Conservation (phyloP, 2,797 vertebrate species). For the Vultur gryphus region DNA sequence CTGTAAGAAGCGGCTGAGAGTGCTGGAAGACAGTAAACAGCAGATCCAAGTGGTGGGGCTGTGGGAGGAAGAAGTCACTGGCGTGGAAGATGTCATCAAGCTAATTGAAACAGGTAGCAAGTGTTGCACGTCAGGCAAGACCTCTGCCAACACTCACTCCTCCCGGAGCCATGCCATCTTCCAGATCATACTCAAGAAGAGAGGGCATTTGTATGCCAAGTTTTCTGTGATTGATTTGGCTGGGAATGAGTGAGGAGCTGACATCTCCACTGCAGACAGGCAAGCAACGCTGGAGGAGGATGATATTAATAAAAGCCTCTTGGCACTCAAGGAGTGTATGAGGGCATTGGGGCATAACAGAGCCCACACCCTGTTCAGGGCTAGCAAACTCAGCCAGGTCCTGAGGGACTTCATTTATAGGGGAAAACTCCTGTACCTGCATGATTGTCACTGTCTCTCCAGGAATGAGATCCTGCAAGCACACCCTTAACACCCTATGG, state of each 20-base stretch:
- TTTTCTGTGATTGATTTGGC: slow-evolving; percentile 87
- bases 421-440: slow-evolving; percentile 88
- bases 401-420: slow-evolving; percentile 88
- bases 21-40: slow-evolving; percentile 85
- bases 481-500: slow-evolving; percentile 84
- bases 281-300: slow-evolving; percentile 86
- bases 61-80: slow-evolving; percentile 80
- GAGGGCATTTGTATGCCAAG: slow-evolving; percentile 82
- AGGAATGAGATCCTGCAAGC: slow-evolving; percentile 83
- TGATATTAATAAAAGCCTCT: slow-evolving; percentile 87
- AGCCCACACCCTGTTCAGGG: slow-evolving; percentile 84
- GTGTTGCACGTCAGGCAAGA: slow-evolving; percentile 84
- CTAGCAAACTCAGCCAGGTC: slow-evolving; percentile 89
- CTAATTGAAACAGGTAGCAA: slow-evolving; percentile 83
- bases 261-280: slow-evolving; percentile 81
- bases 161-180: slow-evolving; percentile 85
- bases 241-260: slow-evolving; percentile 84
- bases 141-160: slow-evolving; percentile 84
- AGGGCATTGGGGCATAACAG: slow-evolving; percentile 85
- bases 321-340: slow-evolving; percentile 87
- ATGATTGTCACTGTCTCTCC: slow-evolving; percentile 89
- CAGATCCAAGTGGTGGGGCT: slow-evolving; percentile 86
- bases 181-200: slow-evolving; percentile 84
- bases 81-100: slow-evolving; percentile 81
- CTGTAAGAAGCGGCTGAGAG: slow-evolving; percentile 81